Base-by-base conservation (phyloP, 30 jellyfish, hydroid and myxozoan species). In the Aurelia coerulea region DNA sequence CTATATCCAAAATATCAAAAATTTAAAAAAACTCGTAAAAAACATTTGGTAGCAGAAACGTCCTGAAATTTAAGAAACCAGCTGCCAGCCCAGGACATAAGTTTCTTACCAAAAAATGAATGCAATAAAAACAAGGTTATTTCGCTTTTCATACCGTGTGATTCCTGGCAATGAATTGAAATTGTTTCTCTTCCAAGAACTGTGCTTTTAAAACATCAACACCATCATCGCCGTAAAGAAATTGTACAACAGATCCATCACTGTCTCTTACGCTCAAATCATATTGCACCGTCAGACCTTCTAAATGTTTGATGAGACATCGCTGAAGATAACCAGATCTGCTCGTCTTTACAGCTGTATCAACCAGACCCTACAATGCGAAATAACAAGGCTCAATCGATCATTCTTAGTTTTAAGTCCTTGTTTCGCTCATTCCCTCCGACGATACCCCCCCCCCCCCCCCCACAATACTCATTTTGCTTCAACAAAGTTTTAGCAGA, bases 261-360 rank as follows among this genome's bases (percentile, higher is more conserved):
- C 99, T 97, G 81, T 96, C 99, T 32, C 99, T 96, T 52, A 92
- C 99, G 14, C 98, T 92, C 80, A 88, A 68, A 80, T 96, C 99
- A 85, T 96, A 96, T 66, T 92, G 97, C 51, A 96, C 99, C 87
- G 56, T 72, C 64, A 96, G 76, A 41, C 99, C 99, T 90, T 96
- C 99, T 65, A 96, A 76, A 77, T 96, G 99, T 65, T 96, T 96
- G 93, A 96, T 88, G 70, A 96, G 92, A 79, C 99, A 96, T 5
- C 99, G 92, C 52, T 96, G 99, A 65, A 96, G 87, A 81, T 96
- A 96, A 16, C 99, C 99, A 51, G 99, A 93, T 29, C 99, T 95
- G 68, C 99, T 96, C 17, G 99, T 96, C 88, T 96, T 96, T 41
- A 96, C 99, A 51, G 99, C 99, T 18, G 99, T 96, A 79, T 96